Conservation (phyloP, 2,113 vertebrate genomes). For the Leptobrachium ailaonicum region DNA sequence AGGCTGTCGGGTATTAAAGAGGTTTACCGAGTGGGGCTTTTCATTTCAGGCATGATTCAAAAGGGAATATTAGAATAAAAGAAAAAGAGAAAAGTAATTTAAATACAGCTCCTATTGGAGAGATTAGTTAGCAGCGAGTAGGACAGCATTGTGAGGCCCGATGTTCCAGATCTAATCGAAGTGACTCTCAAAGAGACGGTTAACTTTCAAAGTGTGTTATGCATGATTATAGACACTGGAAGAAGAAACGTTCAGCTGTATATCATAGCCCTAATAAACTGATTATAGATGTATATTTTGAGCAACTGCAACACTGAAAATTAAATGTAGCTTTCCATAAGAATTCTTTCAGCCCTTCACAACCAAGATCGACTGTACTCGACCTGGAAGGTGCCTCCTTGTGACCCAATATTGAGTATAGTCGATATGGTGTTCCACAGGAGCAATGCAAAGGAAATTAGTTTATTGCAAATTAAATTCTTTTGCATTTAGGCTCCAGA, state of each 20-base stretch:
- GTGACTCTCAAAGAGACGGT: slow-evolving; percentile 25
- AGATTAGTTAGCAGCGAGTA: slow-evolving; percentile 13
- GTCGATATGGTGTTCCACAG: no score
- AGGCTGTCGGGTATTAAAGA: neutral
- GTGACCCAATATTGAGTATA: no score
- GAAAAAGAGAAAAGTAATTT: slow-evolving; percentile 14
- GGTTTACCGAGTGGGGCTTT: neutral
- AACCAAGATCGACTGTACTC: no score
- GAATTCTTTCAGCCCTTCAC: no score
- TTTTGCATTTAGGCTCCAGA: no score
- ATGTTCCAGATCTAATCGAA: slow-evolving; percentile 15
- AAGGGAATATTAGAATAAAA: slow-evolving; percentile 14
- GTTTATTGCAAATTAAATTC: no score
- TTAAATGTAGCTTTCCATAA: no score
- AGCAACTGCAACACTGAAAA: no score
- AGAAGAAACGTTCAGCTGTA: neutral
- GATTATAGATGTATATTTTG: no score
- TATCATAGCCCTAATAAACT: no score
- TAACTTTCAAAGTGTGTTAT: slow-evolving; percentile 30
- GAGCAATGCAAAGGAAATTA: no score
- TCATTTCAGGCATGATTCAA: neutral
- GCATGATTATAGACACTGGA: slow-evolving; percentile 9
- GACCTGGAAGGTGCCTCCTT: no score
- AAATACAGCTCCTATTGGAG: neutral
- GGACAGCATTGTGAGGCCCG: neutral